Conservation (phyloP, 2,888 invertebrate genomes). For the Ormyrus nitidulus region DNA sequence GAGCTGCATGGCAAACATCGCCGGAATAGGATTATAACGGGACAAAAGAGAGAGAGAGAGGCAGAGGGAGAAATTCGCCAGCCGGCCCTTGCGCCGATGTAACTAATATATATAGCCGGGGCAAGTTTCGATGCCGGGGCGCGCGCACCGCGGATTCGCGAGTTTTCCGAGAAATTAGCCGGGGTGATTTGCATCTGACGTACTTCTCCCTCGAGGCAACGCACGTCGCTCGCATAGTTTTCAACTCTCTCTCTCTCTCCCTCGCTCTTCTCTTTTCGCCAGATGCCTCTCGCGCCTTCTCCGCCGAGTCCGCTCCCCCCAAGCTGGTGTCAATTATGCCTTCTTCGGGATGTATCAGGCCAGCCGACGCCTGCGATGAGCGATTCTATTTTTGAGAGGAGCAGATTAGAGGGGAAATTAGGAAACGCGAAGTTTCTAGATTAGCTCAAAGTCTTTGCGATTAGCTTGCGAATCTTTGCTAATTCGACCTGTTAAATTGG, state of each 20-base stretch:
- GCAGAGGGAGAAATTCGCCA: conserved; percentile 42
- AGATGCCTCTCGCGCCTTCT: conserved; percentile 66
- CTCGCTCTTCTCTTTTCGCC: conserved; percentile 62
- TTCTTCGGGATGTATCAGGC: conserved; percentile 45
- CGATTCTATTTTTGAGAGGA: conserved; percentile 24
- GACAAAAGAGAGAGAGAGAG: conserved; percentile 32
- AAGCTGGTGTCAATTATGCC: conserved; percentile 67
- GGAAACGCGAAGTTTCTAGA: no score
- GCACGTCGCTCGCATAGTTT: conserved; percentile 71
- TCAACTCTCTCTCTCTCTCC: conserved; percentile 58
- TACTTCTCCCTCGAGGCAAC: conserved; percentile 66
- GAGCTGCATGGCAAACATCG: conserved; percentile 51
- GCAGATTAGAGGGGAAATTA: neutral
- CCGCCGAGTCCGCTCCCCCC: conserved; percentile 48
- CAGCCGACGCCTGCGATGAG: conserved; percentile 9
- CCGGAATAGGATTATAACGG: conserved; percentile 53
- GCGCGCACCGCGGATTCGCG: conserved; percentile 60
- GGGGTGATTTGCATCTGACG: conserved; percentile 74
- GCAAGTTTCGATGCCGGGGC: conserved; percentile 43
- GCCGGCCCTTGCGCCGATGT: conserved; percentile 23
- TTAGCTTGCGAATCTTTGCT: no score
- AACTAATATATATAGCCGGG: conserved; percentile 35
- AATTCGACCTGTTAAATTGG: no score
- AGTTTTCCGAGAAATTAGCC: conserved; percentile 73
- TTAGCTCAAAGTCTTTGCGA: no score